A percentile compares a stretch with the other conserved stretches of the same genome.
Conservation (phyloP, 92 coral and sea anemone species). For the Bergia sp. region DNA sequence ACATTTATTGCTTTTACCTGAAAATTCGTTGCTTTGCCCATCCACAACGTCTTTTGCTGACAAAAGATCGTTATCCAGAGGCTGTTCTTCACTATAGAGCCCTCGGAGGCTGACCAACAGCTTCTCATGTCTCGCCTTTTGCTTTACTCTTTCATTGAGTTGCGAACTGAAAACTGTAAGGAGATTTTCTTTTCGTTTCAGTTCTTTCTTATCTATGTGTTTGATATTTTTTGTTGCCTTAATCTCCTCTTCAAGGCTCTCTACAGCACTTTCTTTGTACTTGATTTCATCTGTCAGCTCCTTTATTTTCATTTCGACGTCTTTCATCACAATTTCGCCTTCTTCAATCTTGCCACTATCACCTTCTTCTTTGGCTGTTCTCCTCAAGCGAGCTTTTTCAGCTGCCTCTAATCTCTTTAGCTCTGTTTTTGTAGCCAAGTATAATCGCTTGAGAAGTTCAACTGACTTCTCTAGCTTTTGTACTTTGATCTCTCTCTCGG, state of each 20-base stretch:
- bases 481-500: slow-evolving; percentile 59
- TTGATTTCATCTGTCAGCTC: slow-evolving; percentile 60
- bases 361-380: slow-evolving; percentile 38
- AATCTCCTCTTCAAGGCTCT: slow-evolving; percentile 64
- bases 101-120: slow-evolving; percentile 42
- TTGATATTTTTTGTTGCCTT: slow-evolving; percentile 41
- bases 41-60: slow-evolving; percentile 2
- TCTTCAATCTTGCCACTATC: slow-evolving; percentile 39
- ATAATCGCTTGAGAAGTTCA: slow-evolving; percentile 62
- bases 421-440: slow-evolving; percentile 72
- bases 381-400: slow-evolving; percentile 56
- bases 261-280: slow-evolving; percentile 50
- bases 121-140: slow-evolving; percentile 63
- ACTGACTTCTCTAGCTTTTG: slow-evolving; percentile 60
- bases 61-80: not conserved
- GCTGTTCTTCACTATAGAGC: slow-evolving; percentile 22
- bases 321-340: slow-evolving; percentile 46
- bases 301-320: slow-evolving; percentile 52
- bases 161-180: slow-evolving; percentile 62
- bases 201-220: slow-evolving; percentile 27
- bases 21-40: not conserved
- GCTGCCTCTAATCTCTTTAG: slow-evolving; percentile 65
- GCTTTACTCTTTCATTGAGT: slow-evolving; percentile 74
- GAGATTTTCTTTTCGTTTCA: slow-evolving; percentile 72
- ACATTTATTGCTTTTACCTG: slow-evolving; percentile 10